Percentiles rank a stretch among this genome's conserved stretches.
Evolutionary conservation across 2,113 vertebrate genomes (phyloP).

Genomic region (Pseudois nayaur): DNA sequence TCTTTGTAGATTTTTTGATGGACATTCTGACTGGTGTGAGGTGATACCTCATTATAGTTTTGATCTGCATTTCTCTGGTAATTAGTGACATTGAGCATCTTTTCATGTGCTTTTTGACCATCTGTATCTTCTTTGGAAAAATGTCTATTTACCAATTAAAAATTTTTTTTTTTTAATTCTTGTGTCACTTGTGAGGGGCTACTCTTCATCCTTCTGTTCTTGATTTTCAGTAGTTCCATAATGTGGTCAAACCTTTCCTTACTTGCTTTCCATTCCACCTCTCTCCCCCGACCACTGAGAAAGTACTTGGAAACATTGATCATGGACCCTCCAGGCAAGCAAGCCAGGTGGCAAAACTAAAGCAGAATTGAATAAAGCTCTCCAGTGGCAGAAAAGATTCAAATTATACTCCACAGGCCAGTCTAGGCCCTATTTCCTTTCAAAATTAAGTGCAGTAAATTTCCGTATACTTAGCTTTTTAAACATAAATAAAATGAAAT

Average conservation of each 20-base stretch:
- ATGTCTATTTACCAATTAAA: not conserved
- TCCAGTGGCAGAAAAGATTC: not conserved
- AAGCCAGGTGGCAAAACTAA: not conserved
- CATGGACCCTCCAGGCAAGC: not conserved
- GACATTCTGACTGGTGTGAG: not conserved
- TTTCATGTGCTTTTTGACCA: not conserved
- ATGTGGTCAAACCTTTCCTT: not conserved
- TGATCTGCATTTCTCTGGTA: not conserved
- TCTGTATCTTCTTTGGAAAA: not conserved
- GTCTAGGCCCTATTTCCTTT: not conserved
- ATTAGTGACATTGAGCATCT: not conserved
- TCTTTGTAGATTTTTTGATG: not conserved
- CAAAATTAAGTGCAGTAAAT: not conserved
- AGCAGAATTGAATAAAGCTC: not conserved
- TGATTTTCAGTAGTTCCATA: not conserved
- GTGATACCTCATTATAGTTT: not conserved
- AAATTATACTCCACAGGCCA: not conserved
- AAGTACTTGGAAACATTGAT: not conserved
- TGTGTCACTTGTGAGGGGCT: not conserved
- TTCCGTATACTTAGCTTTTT: not conserved
- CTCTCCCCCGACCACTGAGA: accelerated
- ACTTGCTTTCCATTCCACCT: not conserved
- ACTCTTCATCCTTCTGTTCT: not conserved
- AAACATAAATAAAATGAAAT: not conserved
- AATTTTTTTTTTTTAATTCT: not conserved